These are phyloP conservation scores for Camponotus vicinus DNA, from an alignment of 1,140 invertebrate species.

Conservation along the genomic window DNA sequence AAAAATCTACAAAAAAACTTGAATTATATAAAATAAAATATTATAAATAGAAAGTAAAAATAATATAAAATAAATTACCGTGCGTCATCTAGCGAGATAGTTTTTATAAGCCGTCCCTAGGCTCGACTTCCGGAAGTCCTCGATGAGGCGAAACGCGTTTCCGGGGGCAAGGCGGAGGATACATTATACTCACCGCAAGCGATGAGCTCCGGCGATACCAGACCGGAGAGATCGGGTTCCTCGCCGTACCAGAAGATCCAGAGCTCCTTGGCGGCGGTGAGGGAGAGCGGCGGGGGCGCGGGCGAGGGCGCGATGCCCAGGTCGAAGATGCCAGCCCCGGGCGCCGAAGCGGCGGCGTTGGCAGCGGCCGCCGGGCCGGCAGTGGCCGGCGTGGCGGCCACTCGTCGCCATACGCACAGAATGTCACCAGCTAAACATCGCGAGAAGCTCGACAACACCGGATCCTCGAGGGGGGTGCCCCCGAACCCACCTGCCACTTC, in stretches of 20 bases:
- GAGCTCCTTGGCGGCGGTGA: constrained; percentile 95
- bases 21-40: background rate
- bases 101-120: background rate
- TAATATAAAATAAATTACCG: background rate
- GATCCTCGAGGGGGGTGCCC: constrained; percentile 93
- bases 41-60: background rate
- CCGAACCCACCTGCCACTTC: constrained; percentile 89
- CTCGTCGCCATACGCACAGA: constrained; percentile 97
- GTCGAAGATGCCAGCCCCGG: constrained; percentile 88
- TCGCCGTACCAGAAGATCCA: constrained; percentile 99
- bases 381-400: constrained; percentile 87
- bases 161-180: constrained; percentile 17
- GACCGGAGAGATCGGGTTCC: constrained; percentile 95
- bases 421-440: constrained; percentile 97
- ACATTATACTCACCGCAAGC: constrained; percentile 89
- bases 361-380: constrained; percentile 80
- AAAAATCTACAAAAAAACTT: too few relatives aligned
- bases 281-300: constrained; percentile 90
- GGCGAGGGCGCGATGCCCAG: constrained; percentile 86
- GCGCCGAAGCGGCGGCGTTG: constrained; percentile 85
- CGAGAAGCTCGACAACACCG: constrained; percentile 96
- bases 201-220: constrained; percentile 93
- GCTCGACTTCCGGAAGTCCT: background rate
- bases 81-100: background rate
- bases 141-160: background rate